Percentiles rank a stretch among this genome's conserved stretches.
Evolutionary conservation across 2,113 vertebrate genomes (phyloP).

Genomic region (human): DNA sequence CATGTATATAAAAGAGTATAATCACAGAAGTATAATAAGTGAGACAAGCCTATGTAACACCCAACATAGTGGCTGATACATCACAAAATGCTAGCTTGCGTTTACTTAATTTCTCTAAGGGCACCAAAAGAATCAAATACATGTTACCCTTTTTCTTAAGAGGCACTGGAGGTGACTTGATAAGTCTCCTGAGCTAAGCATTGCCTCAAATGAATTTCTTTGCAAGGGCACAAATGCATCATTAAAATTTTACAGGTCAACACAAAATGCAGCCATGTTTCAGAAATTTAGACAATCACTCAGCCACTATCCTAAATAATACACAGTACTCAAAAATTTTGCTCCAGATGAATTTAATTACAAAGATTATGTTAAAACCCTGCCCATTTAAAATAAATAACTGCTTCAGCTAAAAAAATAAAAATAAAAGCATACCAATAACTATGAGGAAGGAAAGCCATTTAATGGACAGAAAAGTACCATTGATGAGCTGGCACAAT

Average conservation of each 20-base stretch:
- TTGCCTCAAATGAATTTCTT: background rate
- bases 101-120: background rate
- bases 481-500: slow-evolving; percentile 26
- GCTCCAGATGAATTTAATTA: slow-evolving; percentile 61
- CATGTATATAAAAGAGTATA: slow-evolving; percentile 33
- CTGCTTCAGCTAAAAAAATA: slow-evolving; percentile 7
- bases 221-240: background rate
- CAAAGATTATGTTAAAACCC: slow-evolving; percentile 29
- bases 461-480: slow-evolving; percentile 49
- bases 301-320: background rate
- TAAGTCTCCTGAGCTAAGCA: slow-evolving; percentile 5
- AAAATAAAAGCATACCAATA: background rate
- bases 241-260: slow-evolving; percentile 25
- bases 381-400: slow-evolving; percentile 43
- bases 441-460: slow-evolving; percentile 26
- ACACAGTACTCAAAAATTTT: background rate
- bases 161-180: background rate
- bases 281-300: background rate
- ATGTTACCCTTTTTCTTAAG: background rate
- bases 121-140: slow-evolving; percentile 26
- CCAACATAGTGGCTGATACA: background rate
- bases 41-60: background rate
- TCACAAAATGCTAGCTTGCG: slow-evolving; percentile 20
- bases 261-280: slow-evolving; percentile 4
- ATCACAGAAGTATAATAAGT: background rate